Evolutionary conservation across 92 coral and sea anemone species (phyloP).

Genomic region (Bergia puertoricense): DNA sequence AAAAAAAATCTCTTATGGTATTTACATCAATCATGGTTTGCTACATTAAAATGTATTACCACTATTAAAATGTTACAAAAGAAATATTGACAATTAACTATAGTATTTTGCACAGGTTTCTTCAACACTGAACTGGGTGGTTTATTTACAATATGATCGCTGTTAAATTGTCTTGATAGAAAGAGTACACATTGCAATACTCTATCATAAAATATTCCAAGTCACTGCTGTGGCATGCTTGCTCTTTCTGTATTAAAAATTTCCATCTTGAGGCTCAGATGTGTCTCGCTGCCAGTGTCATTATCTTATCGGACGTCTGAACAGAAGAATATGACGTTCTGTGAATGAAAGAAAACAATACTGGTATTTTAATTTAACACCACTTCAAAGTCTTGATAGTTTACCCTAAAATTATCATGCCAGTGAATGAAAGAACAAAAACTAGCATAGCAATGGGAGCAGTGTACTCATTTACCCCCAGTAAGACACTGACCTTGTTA

Average conservation of each 20-base stretch:
- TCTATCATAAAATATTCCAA: neutral
- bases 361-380: too few species aligned
- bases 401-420: too few species aligned
- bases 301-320: neutral
- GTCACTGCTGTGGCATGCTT: neutral
- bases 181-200: neutral
- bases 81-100: too few species aligned
- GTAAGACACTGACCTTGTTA: too few species aligned
- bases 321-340: conserved; percentile 35
- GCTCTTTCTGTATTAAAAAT: neutral
- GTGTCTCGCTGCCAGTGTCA: neutral
- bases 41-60: too few species aligned
- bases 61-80: neutral
- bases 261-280: neutral
- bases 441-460: too few species aligned
- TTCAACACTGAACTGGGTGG: neutral
- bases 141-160: neutral
- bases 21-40: neutral
- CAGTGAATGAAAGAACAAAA: too few species aligned
- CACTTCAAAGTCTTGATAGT: neutral
- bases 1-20: too few species aligned
- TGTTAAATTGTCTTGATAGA: neutral
- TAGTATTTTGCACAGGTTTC: neutral
- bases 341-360: neutral
- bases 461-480: too few species aligned